phyloP scores from a whole-genome alignment of 2,113 vertebrate species.

The Pseudorasbora parva region DNA sequence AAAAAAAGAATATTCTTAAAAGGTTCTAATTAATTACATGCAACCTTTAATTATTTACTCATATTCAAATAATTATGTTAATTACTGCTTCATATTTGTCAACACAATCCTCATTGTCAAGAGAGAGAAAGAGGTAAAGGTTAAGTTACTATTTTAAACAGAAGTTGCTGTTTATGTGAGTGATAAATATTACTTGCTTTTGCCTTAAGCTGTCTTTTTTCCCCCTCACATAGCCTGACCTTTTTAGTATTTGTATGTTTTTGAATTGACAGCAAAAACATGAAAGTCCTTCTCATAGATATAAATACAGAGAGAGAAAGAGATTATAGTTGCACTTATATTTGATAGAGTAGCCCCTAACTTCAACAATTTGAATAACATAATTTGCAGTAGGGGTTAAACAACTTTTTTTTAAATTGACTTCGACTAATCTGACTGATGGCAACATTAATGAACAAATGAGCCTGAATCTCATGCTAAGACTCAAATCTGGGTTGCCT shows the following conservation, averaged over 20 bases:
- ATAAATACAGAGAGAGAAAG: too few relatives aligned
- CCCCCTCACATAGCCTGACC: background rate
- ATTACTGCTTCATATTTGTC: slow-evolving; percentile 63
- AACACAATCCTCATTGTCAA: slow-evolving; percentile 64
- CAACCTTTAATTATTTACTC: slow-evolving; percentile 59
- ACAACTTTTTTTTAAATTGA: too few relatives aligned
- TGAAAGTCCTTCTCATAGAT: background rate
- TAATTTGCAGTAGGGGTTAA: background rate
- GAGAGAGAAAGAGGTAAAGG: slow-evolving; percentile 51
- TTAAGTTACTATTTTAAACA: slow-evolving; percentile 53
- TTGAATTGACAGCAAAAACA: background rate
- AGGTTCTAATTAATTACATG: slow-evolving; percentile 67
- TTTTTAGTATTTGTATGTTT: background rate
- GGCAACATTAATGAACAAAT: too few relatives aligned
- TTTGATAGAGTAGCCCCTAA: background rate
- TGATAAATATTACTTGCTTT: slow-evolving; percentile 75
- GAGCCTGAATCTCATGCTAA: too few relatives aligned
- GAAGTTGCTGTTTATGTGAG: slow-evolving; percentile 66
- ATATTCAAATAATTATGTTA: slow-evolving; percentile 67
- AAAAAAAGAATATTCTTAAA: slow-evolving; percentile 56
- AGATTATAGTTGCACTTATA: background rate
- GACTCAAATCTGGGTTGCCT: too few relatives aligned
- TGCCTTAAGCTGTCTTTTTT: slow-evolving; percentile 50
- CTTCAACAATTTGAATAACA: background rate
- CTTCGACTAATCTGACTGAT: too few relatives aligned